phyloP scores from a whole-genome alignment of 2,797 vertebrate genomes.

The Eulemur coronatus region DNA sequence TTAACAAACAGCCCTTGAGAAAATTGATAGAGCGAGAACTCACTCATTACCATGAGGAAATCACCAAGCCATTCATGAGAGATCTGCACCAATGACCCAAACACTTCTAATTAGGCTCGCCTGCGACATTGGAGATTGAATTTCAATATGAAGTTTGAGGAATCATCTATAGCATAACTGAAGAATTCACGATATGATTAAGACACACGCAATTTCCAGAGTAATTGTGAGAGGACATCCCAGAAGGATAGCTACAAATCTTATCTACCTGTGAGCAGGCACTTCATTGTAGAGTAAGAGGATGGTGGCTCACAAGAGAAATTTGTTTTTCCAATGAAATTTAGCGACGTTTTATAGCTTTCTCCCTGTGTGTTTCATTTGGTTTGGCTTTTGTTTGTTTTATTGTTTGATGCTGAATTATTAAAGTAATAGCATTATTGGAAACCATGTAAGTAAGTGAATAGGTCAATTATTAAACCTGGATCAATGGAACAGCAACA shows the following conservation, averaged over 20 bases:
- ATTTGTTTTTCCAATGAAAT: neutral
- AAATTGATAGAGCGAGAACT: neutral
- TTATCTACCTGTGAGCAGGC: too few relatives aligned
- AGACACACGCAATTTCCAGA: neutral
- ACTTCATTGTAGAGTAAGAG: fast-evolving
- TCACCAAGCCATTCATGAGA: neutral
- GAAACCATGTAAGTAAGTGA: neutral
- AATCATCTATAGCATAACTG: neutral
- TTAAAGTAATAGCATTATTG: neutral
- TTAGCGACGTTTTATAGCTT: fast-evolving
- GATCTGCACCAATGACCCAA: neutral
- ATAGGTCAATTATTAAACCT: neutral
- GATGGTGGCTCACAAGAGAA: too few relatives aligned
- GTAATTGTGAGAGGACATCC: neutral
- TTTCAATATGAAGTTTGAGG: neutral
- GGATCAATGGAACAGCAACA: neutral
- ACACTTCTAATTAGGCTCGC: neutral
- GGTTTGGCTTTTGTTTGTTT: neutral
- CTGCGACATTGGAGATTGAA: neutral
- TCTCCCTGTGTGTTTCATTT: neutral
- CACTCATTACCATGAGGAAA: neutral
- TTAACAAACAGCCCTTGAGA: neutral
- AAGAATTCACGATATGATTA: neutral
- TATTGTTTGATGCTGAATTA: neutral
- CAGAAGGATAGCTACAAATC: fast-evolving